Conservation (phyloP, 2,113 vertebrate genomes). For the Microtus montanus region DNA sequence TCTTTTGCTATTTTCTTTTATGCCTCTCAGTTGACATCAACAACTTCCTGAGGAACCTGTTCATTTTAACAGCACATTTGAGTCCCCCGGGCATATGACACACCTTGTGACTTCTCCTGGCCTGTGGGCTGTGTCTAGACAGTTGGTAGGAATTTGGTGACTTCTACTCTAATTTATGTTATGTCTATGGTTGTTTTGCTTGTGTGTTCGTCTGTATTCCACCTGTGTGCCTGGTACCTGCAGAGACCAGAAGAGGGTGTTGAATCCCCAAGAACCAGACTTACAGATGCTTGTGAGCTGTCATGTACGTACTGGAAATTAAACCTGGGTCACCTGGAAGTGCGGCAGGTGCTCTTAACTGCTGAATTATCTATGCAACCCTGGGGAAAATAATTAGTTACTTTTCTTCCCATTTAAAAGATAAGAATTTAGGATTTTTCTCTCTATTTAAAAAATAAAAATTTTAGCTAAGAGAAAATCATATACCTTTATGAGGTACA, state of each 20-base stretch:
- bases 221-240: no score
- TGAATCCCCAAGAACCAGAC: not conserved
- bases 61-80: conserved; percentile 31
- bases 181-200: not conserved
- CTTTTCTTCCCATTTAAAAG: not conserved
- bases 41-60: conserved; percentile 11
- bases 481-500: not conserved
- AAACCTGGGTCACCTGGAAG: not conserved
- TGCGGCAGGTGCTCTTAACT: no score
- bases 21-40: conserved; percentile 1
- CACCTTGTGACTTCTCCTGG: not conserved
- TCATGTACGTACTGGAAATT: no score
- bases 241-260: not conserved
- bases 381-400: not conserved
- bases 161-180: not conserved
- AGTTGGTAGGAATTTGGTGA: not conserved
- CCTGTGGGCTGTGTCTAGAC: not conserved
- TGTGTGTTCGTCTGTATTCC: not conserved
- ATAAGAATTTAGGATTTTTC: not conserved
- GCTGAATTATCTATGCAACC: no score
- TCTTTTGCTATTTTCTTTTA: conserved; percentile 60
- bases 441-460: not conserved
- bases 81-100: not conserved
- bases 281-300: not conserved
- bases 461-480: not conserved